A percentile compares a stretch with the other conserved stretches of the same genome.
These are phyloP conservation scores for Oscheius sp. DNA, from an alignment of 2,888 invertebrate species.

Conservation along the genomic window DNA sequence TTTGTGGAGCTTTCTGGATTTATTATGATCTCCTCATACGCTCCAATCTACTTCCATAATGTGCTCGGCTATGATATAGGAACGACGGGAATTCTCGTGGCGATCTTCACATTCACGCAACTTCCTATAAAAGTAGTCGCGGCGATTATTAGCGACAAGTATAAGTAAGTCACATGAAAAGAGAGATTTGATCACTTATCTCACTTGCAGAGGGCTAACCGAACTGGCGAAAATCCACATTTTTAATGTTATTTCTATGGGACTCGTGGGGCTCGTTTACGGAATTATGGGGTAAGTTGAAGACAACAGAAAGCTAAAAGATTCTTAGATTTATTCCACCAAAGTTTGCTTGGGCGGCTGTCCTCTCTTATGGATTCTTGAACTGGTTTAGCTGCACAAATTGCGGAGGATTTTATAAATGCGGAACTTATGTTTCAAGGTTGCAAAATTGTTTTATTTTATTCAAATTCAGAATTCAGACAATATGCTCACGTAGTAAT, in stretches of 20 bases:
- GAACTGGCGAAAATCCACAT: slow-evolving; percentile 31
- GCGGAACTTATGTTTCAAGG: slow-evolving; percentile 61
- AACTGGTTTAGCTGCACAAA: slow-evolving; percentile 60
- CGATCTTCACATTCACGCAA: slow-evolving; percentile 19
- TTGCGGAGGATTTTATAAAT: slow-evolving; percentile 67
- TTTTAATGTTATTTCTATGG: slow-evolving; percentile 22
- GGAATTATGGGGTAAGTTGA: slow-evolving; percentile 2
- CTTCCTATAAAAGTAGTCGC: slow-evolving; percentile 22
- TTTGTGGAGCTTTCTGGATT: slow-evolving; percentile 54
- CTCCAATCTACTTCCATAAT: slow-evolving; percentile 56
- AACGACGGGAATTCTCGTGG: background rate
- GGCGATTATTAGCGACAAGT: slow-evolving; percentile 26
- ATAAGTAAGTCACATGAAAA: slow-evolving; percentile 31
- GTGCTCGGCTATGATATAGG: slow-evolving; percentile 41
- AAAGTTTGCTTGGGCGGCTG: slow-evolving; percentile 21
- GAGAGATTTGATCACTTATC: background rate
- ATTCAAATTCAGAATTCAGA: slow-evolving; percentile 22
- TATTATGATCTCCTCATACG: slow-evolving; percentile 51
- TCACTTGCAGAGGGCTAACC: slow-evolving; percentile 37
- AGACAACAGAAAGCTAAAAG: background rate
- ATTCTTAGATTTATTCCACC: slow-evolving; percentile 3
- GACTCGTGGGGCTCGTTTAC: slow-evolving; percentile 8
- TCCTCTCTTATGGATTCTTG: slow-evolving; percentile 52
- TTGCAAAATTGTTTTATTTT: background rate
- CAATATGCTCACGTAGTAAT: slow-evolving; percentile 63